Evolutionary conservation across 1,140 invertebrate genomes (phyloP).

Genomic region (Bactericera cockerelli): DNA sequence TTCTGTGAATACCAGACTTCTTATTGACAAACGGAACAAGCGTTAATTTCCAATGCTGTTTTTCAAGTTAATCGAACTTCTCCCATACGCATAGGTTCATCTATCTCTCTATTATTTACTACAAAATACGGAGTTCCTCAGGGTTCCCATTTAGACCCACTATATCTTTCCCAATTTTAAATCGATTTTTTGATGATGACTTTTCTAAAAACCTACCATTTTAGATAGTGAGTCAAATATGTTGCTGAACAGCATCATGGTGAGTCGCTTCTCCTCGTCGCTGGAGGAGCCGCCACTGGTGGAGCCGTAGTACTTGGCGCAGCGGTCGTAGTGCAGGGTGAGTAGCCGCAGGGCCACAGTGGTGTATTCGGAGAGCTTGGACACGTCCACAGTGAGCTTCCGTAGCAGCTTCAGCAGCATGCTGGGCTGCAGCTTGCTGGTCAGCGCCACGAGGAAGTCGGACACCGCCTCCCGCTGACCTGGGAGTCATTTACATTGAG

Average conservation of each 20-base stretch:
- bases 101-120: no score
- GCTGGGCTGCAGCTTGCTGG: slow-evolving; percentile 89
- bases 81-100: no score
- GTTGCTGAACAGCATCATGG: slow-evolving; percentile 98
- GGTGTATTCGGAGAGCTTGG: slow-evolving; percentile 89
- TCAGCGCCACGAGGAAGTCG: slow-evolving; percentile 91
- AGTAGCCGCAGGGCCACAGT: slow-evolving; percentile 88
- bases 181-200: no score
- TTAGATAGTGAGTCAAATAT: slow-evolving; percentile 98
- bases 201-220: slow-evolving; percentile 64
- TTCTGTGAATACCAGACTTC: no score
- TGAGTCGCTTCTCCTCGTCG: slow-evolving; percentile 95
- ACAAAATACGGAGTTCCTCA: no score
- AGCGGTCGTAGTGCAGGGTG: slow-evolving; percentile 94
- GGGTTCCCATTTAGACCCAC: no score
- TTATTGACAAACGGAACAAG: no score
- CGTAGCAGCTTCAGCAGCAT: slow-evolving; percentile 91
- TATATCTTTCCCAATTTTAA: no score
- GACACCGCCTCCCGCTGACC: slow-evolving; percentile 92
- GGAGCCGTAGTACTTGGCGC: slow-evolving; percentile 94
- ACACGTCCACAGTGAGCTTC: slow-evolving; percentile 95
- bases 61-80: no score
- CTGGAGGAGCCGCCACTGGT: slow-evolving; percentile 72
- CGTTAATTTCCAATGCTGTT: no score
- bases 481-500: no score